phyloP scores from a whole-genome alignment of 2,797 vertebrate species.

The Coluber constrictor region DNA sequence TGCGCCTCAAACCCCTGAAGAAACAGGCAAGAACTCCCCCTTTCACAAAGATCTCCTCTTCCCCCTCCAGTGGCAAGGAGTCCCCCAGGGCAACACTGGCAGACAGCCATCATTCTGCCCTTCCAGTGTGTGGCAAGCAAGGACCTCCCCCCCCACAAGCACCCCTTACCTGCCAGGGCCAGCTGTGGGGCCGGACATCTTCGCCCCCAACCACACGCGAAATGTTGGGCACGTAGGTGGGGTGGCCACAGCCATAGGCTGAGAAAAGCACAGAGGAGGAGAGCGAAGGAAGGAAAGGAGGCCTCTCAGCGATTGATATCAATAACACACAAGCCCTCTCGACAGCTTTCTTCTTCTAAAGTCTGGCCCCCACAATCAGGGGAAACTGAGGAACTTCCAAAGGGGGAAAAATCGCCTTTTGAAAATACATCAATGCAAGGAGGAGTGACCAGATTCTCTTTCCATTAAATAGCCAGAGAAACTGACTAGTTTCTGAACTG shows the following conservation, averaged over 20 bases:
- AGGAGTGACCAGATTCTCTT: neutral
- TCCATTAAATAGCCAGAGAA: neutral
- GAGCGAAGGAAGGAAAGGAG: neutral
- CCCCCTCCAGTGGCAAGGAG: neutral
- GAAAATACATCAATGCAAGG: neutral
- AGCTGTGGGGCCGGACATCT: conserved; percentile 77
- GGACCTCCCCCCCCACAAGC: neutral
- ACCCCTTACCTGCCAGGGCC: conserved; percentile 90
- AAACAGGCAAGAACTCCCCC: neutral
- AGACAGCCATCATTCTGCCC: neutral
- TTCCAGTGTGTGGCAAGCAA: neutral
- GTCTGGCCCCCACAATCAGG: neutral
- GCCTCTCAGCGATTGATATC: neutral
- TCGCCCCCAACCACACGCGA: conserved; percentile 84
- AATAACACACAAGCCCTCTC: neutral
- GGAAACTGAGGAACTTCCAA: neutral
- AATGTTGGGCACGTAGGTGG: conserved; percentile 66
- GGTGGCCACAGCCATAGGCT: conserved; percentile 86
- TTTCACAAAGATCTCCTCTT: neutral
- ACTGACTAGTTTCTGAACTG: neutral
- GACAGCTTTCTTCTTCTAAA: neutral
- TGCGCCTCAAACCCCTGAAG: neutral
- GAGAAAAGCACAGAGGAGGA: neutral
- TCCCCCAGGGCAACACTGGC: neutral
- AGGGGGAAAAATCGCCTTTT: neutral